A percentile compares a stretch with the other conserved stretches of the same genome.
Evolutionary conservation across 1,140 invertebrate species (phyloP).

Genomic region (Sycobia sp.): DNA sequence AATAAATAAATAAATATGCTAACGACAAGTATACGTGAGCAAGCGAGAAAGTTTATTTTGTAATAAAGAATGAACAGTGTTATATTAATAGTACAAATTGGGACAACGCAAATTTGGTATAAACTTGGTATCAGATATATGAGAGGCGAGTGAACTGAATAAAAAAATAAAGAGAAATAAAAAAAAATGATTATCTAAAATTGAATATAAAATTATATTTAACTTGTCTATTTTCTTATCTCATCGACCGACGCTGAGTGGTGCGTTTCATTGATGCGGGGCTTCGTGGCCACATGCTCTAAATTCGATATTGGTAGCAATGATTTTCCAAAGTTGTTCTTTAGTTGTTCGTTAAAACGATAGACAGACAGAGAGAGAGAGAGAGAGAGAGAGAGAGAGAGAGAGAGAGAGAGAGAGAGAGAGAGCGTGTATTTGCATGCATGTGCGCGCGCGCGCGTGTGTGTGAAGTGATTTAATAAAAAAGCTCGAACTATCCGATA

Average conservation of each 20-base stretch:
- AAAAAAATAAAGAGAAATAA: too few species aligned
- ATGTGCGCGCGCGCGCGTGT: too few species aligned
- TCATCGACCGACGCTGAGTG: constrained; percentile 12
- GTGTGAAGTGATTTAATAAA: too few species aligned
- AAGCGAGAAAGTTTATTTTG: background rate
- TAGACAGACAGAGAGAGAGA: too few species aligned
- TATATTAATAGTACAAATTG: constrained; percentile 36
- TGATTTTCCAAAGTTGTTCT: constrained; percentile 39
- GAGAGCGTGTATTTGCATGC: too few species aligned
- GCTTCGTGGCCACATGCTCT: background rate
- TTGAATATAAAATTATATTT: background rate
- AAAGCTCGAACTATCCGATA: background rate
- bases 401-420: too few species aligned
- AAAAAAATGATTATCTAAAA: background rate
- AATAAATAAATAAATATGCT: constrained; percentile 26
- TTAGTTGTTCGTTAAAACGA: constrained; percentile 1
- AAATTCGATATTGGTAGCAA: constrained; percentile 34
- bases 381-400: too few species aligned
- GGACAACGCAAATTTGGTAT: constrained; percentile 7
- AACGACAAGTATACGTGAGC: constrained; percentile 3
- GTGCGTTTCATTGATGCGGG: background rate
- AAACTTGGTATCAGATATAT: too few species aligned
- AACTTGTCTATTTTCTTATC: constrained; percentile 25
- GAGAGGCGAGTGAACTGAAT: too few species aligned
- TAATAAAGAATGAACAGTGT: constrained; percentile 8